These are phyloP conservation scores for Epizoanthus illoricatus DNA, from an alignment of 92 coral and sea anemone species.

Conservation along the genomic window DNA sequence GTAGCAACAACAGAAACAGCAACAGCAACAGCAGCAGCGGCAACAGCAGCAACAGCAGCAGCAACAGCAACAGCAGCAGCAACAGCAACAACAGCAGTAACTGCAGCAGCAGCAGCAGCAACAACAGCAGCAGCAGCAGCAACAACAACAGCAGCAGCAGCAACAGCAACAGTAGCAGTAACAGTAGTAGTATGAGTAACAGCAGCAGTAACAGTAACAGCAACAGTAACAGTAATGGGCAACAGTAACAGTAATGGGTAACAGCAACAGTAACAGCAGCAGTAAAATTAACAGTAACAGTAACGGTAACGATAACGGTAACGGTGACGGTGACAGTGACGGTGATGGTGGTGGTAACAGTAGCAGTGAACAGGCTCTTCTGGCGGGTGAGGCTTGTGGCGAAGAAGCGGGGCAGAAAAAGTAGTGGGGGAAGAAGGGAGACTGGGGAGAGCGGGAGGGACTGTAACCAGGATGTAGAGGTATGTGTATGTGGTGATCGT, in stretches of 20 bases:
- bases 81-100: background rate
- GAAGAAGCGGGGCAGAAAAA: no score
- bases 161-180: constrained; percentile 8
- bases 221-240: background rate
- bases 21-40: background rate
- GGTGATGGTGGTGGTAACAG: constrained; percentile 1
- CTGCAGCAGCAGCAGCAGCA: background rate
- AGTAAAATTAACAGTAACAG: constrained; percentile 15
- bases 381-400: no score
- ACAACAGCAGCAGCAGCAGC: background rate
- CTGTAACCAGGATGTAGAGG: no score
- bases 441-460: no score
- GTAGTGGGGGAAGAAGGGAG: no score
- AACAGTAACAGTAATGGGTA: constrained; percentile 11
- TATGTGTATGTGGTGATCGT: no score
- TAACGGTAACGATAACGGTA: constrained; percentile 1
- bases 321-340: background rate
- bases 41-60: background rate
- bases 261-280: constrained; percentile 5
- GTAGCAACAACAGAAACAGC: background rate
- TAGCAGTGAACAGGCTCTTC: background rate
- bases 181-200: background rate
- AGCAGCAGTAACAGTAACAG: constrained; percentile 1
- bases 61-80: background rate
- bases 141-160: constrained; percentile 5